Base-by-base conservation (phyloP, 2,797 vertebrate species). In the Tenualosa ilisha region DNA sequence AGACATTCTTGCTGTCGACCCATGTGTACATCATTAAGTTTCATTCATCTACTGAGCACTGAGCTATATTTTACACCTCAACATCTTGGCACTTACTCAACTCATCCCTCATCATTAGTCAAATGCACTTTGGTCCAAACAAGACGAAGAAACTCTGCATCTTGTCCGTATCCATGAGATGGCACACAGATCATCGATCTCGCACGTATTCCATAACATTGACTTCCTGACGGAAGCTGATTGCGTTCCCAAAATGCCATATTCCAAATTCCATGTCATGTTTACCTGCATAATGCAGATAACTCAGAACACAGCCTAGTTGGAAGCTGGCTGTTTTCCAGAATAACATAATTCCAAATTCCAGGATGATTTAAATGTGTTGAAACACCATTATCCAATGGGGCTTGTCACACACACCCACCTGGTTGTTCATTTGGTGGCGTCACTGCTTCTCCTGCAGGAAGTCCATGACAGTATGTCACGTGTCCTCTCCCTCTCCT, bases 401-500 rank as follows among this genome's bases (percentile, higher is more conserved):
- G 7, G 40, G 17, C 72, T 1, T 46, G 37, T 46, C 4, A 0
- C 9, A 11, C 24, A 68, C 68, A 75, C 22, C 15, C 17, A 51
- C 6, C 7, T 22, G 15, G 17, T 15, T 43, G 37, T 22, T 40
- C 2, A 79, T 46, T 79, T 5, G 15, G 15, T 22, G 46, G 22
- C 15, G 17, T 79, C 40, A 75, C 13, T 75, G 31, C 31, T 75
- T 17, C 31, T 37, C 37, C 68, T 7, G 15, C 37, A 20, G 68
- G 37, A 75, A 20, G 37, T 75, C 37, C 63, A 79, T 2, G 6
- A 1, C 72, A 17, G 7, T 79, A 7, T 7, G 72, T 79, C 72
- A 79, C 72, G 72, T 79, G 31, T 75, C 68, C 15, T 75, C 68
- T 2, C 37, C 89, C 81, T 88, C 88, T 24, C 87, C 85, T 40